Evolutionary conservation across 2,888 invertebrate species (phyloP), one percentile per base, ranked within the genome.

Genomic region (Chymomyza procnemis): DNA sequence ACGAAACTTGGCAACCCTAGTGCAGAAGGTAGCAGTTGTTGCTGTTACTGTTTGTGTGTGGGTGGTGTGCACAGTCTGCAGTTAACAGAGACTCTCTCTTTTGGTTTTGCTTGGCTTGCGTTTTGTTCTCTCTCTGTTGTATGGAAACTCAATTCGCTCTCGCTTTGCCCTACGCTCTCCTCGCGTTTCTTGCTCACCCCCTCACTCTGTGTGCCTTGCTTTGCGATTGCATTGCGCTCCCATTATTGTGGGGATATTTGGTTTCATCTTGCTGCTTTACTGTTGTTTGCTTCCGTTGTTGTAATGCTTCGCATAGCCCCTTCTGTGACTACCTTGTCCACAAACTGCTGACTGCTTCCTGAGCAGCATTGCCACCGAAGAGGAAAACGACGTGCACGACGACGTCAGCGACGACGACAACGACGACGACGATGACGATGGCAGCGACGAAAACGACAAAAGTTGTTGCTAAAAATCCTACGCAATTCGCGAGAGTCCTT

Each of bases 401-500:
- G 22, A 55, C 64, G 66, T 34, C 61, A 56, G 47, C 41, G 64
- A 26, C 64, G 22, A 55, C 64, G 66, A 19, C 61, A 56, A 64
- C 54, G 22, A 30, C 54, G 54, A 9, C 50, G 41, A 19, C 41
- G 64, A 52, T 62, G 67, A 67, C 66, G 75, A 65, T 58, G 58
- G 21, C 76, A 79, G 72, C 77, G 61, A 26, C 52, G 50, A 61
- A 19, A 30, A 34, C 50, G 75, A 56, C 76, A 71, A 72, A n/a
- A 69, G 70, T 72, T 72, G 74, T 86, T 86, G 82, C 82, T 85
- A 84, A 84, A 84, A 87, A 80, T 87, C 83, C 85, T 85, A 87
- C 86, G 88, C 80, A 86, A 80, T 88, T 87, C 80, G 81, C 83
- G 87, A 87, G 89, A 88, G 88, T 87, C 89, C 89, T 89, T 89